Percentiles rank a stretch among this genome's conserved stretches.
These are phyloP conservation scores for Netelia melanura DNA, from an alignment of 2,888 invertebrate genomes.

Conservation along the genomic window DNA sequence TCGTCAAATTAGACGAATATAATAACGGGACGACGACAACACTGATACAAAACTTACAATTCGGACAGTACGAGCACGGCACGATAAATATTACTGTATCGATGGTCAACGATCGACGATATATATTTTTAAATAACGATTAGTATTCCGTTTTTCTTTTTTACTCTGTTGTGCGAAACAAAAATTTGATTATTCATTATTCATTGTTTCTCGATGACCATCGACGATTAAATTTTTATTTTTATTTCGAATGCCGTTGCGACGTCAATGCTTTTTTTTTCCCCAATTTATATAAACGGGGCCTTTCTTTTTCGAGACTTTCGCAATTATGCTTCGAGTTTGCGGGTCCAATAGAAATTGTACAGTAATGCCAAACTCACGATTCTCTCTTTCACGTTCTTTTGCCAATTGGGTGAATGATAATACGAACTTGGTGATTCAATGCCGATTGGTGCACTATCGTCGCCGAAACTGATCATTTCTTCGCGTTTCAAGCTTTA, in stretches of 20 bases:
- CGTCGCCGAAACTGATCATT: conserved; percentile 36
- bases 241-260: conserved; percentile 46
- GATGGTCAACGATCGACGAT: conserved; percentile 62
- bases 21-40: conserved; percentile 78
- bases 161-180: conserved; percentile 21
- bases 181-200: conserved; percentile 7
- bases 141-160: conserved; percentile 9
- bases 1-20: conserved; percentile 61
- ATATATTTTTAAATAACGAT: conserved; percentile 14
- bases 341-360: conserved; percentile 72
- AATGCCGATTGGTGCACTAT: conserved; percentile 71
- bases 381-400: conserved; percentile 77
- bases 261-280: conserved; percentile 43
- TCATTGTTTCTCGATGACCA: conserved; percentile 47
- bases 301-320: conserved; percentile 35
- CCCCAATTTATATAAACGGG: conserved; percentile 29
- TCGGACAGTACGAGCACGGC: conserved; percentile 82
- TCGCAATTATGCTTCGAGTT: conserved; percentile 35
- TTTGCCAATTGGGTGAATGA: conserved; percentile 79
- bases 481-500: conserved; percentile 8
- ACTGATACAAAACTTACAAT: conserved; percentile 79
- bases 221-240: conserved; percentile 46
- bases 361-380: conserved; percentile 84
- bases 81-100: conserved; percentile 71
- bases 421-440: conserved; percentile 78